These are phyloP conservation scores for Caenorhabditis sp. DNA, from an alignment of 2,888 invertebrate species.

Conservation along the genomic window DNA sequence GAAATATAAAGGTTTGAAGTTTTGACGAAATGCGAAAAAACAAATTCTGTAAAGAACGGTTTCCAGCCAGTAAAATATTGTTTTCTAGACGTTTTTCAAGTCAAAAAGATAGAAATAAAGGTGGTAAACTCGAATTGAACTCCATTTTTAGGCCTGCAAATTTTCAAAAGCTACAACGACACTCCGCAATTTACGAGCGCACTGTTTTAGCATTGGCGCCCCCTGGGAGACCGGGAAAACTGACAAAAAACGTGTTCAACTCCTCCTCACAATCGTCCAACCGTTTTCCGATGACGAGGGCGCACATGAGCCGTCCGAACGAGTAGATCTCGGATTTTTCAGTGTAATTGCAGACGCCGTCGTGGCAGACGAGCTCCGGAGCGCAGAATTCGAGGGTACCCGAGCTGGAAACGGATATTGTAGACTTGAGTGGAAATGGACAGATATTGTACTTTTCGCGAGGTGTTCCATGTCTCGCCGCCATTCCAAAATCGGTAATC, in stretches of 20 bases:
- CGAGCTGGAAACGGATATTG: neutral
- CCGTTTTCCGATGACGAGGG: constrained; percentile 29
- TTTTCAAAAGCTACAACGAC: no score
- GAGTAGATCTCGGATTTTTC: constrained; percentile 49
- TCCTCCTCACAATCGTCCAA: constrained; percentile 17
- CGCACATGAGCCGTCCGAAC: constrained; percentile 43
- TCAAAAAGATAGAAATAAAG: no score
- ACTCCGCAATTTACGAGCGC: no score
- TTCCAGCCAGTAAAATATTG: no score
- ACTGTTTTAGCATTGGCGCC: no score
- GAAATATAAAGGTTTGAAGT: no score
- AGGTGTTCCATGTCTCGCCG: neutral
- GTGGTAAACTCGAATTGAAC: no score
- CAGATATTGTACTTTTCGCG: neutral
- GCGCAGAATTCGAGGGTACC: constrained; percentile 31
- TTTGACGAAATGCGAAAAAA: no score
- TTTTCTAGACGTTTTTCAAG: no score
- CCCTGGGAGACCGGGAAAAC: no score
- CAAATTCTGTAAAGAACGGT: no score
- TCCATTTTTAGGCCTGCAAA: no score
- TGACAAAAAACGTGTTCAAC: constrained; percentile 28
- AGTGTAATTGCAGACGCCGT: constrained; percentile 14
- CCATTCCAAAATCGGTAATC: constrained; percentile 44
- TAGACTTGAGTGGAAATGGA: neutral
- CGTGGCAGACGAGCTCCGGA: constrained; percentile 22